Evolutionary conservation across 2,113 vertebrate genomes (phyloP), one percentile per base, ranked within the genome.

Genomic region (Cyrtonyx montezumae): DNA sequence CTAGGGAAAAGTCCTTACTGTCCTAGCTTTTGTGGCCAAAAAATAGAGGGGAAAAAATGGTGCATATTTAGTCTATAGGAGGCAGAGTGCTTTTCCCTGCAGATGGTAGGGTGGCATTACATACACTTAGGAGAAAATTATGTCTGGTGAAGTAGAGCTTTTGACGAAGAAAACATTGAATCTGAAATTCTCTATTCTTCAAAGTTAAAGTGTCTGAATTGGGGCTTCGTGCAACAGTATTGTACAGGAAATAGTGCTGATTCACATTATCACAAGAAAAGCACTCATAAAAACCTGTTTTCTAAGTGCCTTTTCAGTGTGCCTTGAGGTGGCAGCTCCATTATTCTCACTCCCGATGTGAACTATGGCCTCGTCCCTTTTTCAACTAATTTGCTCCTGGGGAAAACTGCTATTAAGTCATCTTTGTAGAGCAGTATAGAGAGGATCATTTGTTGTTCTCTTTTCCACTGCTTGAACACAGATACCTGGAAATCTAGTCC

Each of bases 261-360:
- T 68, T 81, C 76, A 84, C 46, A 42, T 65, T 88, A 66, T 48
- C 70, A 62, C 62, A 88, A 84, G 79, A 91, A 79, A 85, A 86
- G 62, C 74, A 73, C 56, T 92, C 62, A 9, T n/a, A 65, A 75
- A 79, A 65, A 6, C 0, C 20, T 2, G 1, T 20, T 26, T 79
- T 43, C 21, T 53, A 65, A 81, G 74, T 42, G 84, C 40, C 36
- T 86, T 87, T 93, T 75, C 58, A 61, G 40, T 28, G 53, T 58
- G 61, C 56, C 69, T 78, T 1, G 9, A 66, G 56, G 66, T 81
- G 84, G 62, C 66, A 84, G 69, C 3, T 7, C 26, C 66, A 42
- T 81, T 84, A 74, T 88, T 66, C 46, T 18, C 42, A 9, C 49
- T 83, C 16, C 63, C 42, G 8, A 15, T 6, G n/a, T n/a, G 58